Evolutionary conservation across 2,888 invertebrate genomes (phyloP).

Genomic region (Acanthosepion esculentum): DNA sequence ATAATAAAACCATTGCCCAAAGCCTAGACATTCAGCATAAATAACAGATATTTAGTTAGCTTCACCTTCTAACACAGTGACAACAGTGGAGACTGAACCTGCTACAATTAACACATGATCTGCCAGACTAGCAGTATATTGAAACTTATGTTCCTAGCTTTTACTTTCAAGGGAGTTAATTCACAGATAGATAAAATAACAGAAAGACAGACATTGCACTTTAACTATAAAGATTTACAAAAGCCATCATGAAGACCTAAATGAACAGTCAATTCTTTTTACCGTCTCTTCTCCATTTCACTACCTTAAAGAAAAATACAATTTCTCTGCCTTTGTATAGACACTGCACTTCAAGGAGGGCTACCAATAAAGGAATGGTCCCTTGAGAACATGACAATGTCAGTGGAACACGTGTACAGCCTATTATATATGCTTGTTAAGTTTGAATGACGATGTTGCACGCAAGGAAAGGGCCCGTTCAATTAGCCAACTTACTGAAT

Average conservation of each 20-base stretch:
- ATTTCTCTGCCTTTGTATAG: not conserved
- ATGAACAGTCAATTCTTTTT: not conserved
- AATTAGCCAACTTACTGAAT: not conserved
- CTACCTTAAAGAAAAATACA: not conserved
- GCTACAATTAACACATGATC: no score
- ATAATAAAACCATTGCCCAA: no score
- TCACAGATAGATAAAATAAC: not conserved
- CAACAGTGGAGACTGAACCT: no score
- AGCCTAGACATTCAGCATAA: no score
- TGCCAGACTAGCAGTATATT: no score
- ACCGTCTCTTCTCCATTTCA: not conserved
- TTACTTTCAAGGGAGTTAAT: not conserved
- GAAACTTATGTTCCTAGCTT: not conserved
- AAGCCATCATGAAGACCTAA: not conserved
- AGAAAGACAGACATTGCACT: not conserved
- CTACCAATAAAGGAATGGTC: not conserved
- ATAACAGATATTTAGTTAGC: no score
- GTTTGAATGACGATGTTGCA: not conserved
- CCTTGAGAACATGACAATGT: not conserved
- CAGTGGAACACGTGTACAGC: not conserved
- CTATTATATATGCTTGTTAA: constrained; percentile 18
- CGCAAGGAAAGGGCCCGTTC: not conserved
- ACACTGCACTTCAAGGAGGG: not conserved
- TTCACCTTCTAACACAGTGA: no score
- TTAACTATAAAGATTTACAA: not conserved